Conservation (phyloP, 1,140 invertebrate species). For the Aphaenogaster ashmeadi region DNA sequence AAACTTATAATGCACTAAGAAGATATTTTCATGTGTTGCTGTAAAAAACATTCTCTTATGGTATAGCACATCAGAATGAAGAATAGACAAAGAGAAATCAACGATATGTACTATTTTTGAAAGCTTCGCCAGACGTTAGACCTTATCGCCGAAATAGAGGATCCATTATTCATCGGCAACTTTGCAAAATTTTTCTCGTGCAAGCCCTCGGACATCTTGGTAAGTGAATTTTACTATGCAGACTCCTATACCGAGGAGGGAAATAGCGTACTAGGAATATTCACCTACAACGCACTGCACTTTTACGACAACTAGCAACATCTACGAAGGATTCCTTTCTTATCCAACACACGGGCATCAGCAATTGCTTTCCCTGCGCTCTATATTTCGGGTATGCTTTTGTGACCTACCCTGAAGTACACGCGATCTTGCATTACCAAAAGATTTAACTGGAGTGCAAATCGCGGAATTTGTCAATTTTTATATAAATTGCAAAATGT, state of each 20-base stretch:
- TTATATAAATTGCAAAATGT: neutral
- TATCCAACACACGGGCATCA: conserved; percentile 48
- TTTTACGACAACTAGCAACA: conserved; percentile 53
- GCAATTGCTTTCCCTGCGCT: conserved; percentile 15
- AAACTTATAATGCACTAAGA: conserved; percentile 34
- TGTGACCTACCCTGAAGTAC: conserved; percentile 11
- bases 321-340: conserved; percentile 74
- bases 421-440: neutral
- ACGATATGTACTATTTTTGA: conserved; percentile 58
- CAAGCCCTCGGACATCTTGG: conserved; percentile 66
- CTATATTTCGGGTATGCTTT: conserved; percentile 17
- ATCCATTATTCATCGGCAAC: conserved; percentile 71
- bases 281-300: conserved; percentile 54
- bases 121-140: conserved; percentile 38
- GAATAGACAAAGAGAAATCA: conserved; percentile 48
- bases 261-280: conserved; percentile 62
- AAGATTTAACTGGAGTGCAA: neutral
- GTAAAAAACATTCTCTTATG: conserved; percentile 26
- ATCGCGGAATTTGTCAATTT: neutral
- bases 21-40: neutral
- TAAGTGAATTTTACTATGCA: conserved; percentile 76
- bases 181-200: conserved; percentile 49
- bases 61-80: neutral
- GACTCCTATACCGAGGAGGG: conserved; percentile 44
- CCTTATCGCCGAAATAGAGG: conserved; percentile 57